phyloP scores from a whole-genome alignment of 2,888 invertebrate genomes.

The Erebia palarica region DNA sequence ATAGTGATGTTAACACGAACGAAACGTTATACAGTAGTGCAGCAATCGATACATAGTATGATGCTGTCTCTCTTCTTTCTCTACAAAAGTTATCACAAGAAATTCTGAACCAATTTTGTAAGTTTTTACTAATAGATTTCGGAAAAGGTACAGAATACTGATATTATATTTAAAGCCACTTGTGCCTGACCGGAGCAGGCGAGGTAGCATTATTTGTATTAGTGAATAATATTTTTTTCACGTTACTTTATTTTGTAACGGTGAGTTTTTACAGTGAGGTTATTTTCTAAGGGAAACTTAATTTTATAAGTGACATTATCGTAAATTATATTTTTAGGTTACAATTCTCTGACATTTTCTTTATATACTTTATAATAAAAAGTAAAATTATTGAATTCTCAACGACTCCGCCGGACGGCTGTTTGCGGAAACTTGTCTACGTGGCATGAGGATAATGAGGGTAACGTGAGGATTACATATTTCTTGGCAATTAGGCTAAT shows the following conservation, averaged over 20 bases:
- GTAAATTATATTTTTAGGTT: neutral
- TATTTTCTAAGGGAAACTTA: slow-evolving; percentile 7
- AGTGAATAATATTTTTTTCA: neutral
- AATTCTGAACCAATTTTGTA: neutral
- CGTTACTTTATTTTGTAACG: slow-evolving; percentile 2
- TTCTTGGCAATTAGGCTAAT: too few relatives aligned
- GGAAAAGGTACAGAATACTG: neutral
- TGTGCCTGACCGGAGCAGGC: neutral
- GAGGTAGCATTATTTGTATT: neutral
- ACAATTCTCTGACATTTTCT: neutral
- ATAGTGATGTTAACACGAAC: slow-evolving; percentile 71
- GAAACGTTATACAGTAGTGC: slow-evolving; percentile 43
- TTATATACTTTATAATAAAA: neutral
- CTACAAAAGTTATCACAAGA: neutral
- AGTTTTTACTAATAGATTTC: neutral
- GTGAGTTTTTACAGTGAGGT: slow-evolving; percentile 2
- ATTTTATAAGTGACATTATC: neutral
- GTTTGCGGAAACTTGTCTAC: too few relatives aligned
- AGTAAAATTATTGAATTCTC: neutral
- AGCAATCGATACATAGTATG: neutral
- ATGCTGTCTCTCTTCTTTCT: neutral
- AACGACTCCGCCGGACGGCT: too few relatives aligned
- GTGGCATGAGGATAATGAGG: too few relatives aligned
- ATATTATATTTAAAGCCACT: neutral
- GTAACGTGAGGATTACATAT: too few relatives aligned